Evolutionary conservation across 2,888 invertebrate species (phyloP).

Genomic region (Osmoderma eremita): DNA sequence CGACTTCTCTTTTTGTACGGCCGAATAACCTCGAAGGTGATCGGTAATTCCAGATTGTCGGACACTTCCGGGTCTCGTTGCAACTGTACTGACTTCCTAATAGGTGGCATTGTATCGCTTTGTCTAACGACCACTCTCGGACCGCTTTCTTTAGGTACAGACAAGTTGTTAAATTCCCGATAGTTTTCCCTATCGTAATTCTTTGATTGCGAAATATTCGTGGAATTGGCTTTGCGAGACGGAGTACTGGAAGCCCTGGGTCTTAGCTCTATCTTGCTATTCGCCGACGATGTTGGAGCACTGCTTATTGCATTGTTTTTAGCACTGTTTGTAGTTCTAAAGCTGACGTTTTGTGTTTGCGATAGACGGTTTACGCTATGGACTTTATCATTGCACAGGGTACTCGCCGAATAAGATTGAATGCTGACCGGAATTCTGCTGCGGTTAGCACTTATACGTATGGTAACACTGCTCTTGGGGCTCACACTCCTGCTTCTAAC

Average conservation of each 20-base stretch:
- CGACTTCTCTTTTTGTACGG: constrained; percentile 4
- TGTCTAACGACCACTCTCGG: not conserved
- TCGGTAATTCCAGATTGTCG: constrained; percentile 29
- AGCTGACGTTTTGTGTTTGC: constrained; percentile 3
- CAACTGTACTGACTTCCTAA: not conserved
- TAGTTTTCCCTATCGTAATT: no score
- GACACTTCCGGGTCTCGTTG: constrained; percentile 6
- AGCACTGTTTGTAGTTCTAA: not conserved
- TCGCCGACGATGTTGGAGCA: not conserved
- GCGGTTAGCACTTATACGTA: not conserved
- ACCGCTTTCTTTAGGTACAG: no score
- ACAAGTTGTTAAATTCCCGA: no score
- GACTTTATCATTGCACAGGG: not conserved
- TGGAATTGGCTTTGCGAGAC: not conserved
- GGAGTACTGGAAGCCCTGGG: not conserved
- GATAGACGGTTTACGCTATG: not conserved
- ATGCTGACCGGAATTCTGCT: constrained; percentile 26
- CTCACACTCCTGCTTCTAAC: constrained; percentile 1
- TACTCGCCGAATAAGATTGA: constrained; percentile 8
- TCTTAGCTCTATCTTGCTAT: not conserved
- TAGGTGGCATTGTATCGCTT: not conserved
- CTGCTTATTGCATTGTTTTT: not conserved
- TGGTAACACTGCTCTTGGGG: not conserved
- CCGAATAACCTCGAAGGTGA: constrained; percentile 28
- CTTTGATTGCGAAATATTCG: not conserved